A percentile compares a stretch with the other conserved stretches of the same genome.
Evolutionary conservation across 2,797 vertebrate species (phyloP).

Genomic region (Hydrophis major): DNA sequence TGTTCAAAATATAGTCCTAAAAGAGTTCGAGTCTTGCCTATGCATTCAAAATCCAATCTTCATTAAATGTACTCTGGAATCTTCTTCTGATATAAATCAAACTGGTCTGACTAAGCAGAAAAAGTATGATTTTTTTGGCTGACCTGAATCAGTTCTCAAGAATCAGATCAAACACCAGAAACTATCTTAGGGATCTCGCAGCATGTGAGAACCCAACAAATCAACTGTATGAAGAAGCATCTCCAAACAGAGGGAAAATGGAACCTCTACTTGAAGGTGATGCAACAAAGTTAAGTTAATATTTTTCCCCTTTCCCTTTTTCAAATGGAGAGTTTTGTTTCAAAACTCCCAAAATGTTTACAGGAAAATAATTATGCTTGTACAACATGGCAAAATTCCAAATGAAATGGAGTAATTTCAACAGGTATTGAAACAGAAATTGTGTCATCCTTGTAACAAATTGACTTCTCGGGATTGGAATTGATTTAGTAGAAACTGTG

Average conservation of each 20-base stretch:
- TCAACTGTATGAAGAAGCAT: background rate
- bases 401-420: background rate
- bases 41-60: background rate
- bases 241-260: background rate
- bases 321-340: background rate
- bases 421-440: background rate
- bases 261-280: background rate
- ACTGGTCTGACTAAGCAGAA: background rate
- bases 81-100: background rate
- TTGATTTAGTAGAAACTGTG: background rate
- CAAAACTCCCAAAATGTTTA: background rate
- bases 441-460: background rate
- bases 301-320: background rate
- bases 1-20: background rate
- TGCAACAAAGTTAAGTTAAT: background rate
- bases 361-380: background rate
- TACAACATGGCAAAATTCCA: background rate
- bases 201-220: background rate
- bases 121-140: background rate
- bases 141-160: background rate
- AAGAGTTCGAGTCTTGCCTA: background rate
- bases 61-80: background rate
- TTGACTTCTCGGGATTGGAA: background rate
- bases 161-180: background rate
- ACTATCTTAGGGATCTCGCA: background rate